These are phyloP conservation scores for Petromus typicus DNA, from an alignment of 2,113 vertebrate genomes.

Conservation along the genomic window DNA sequence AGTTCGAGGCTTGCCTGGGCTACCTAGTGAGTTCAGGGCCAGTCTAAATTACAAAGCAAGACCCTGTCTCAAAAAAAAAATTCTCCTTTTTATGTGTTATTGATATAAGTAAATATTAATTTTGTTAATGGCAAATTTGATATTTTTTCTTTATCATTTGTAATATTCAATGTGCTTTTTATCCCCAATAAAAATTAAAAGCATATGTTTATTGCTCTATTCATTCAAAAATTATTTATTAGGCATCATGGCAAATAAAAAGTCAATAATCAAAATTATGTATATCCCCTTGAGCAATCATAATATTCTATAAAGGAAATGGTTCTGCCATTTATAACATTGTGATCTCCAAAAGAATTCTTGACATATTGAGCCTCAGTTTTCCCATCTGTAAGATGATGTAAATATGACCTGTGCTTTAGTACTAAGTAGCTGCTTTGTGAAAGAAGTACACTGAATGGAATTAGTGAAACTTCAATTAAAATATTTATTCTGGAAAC, in stretches of 20 bases:
- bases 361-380: not conserved
- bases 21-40: too few relatives aligned
- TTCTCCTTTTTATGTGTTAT: not conserved
- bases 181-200: not conserved
- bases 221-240: not conserved
- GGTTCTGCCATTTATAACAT: not conserved
- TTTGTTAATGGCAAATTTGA: not conserved
- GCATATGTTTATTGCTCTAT: not conserved
- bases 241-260: not conserved
- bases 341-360: not conserved
- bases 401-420: not conserved
- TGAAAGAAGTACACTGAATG: not conserved
- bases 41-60: too few relatives aligned
- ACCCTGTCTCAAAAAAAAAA: too few relatives aligned
- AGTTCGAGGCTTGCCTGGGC: too few relatives aligned
- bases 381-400: not conserved
- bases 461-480: not conserved
- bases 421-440: not conserved
- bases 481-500: not conserved
- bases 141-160: not conserved
- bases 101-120: not conserved
- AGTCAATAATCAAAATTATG: not conserved
- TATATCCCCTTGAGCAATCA: not conserved
- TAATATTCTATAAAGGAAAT: not conserved
- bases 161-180: not conserved